phyloP scores from a whole-genome alignment of 2,797 vertebrate genomes.

The Tapera naevia region DNA sequence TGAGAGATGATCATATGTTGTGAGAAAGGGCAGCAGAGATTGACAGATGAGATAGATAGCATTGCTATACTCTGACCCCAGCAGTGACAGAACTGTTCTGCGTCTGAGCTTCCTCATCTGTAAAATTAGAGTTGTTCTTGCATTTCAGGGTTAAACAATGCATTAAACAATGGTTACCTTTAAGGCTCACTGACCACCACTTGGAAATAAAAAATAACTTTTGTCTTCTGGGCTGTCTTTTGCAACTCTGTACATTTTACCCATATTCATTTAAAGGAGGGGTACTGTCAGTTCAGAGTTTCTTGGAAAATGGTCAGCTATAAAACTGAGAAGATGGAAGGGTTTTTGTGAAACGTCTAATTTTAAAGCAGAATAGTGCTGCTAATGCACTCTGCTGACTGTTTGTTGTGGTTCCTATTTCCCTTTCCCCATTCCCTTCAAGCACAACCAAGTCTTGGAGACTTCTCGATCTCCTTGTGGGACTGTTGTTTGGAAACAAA shows the following conservation, averaged over 20 bases:
- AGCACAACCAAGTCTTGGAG: neutral
- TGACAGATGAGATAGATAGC: neutral
- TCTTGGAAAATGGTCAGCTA: neutral
- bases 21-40: conserved; percentile 30
- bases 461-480: neutral
- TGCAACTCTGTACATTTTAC: neutral
- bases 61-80: neutral
- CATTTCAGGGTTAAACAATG: neutral
- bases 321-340: neutral
- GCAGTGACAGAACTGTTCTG: neutral
- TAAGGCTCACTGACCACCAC: neutral
- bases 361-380: neutral
- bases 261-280: neutral
- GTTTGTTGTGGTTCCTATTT: neutral
- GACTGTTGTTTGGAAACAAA: neutral
- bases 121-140: conserved; percentile 14
- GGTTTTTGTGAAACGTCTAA: neutral
- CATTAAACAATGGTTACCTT: neutral
- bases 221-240: neutral
- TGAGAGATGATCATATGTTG: neutral
- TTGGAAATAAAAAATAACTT: neutral
- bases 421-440: neutral
- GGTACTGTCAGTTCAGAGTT: neutral
- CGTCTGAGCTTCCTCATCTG: neutral
- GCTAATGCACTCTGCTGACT: neutral